Conservation (phyloP, 2,113 vertebrate genomes). For the Tetrao urogallus region DNA sequence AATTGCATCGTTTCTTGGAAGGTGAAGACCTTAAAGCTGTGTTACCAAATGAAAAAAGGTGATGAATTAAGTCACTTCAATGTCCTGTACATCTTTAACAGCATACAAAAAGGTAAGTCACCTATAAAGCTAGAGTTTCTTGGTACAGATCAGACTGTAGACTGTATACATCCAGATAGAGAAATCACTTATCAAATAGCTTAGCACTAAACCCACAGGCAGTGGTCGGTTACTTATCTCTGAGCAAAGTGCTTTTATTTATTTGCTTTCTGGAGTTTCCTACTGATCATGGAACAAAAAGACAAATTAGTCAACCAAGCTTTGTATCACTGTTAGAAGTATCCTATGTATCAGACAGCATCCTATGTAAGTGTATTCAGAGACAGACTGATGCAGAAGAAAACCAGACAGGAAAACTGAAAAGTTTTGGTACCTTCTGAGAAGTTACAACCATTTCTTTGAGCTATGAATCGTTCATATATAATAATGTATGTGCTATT, state of each 20-base stretch:
- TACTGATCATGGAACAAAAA: neutral
- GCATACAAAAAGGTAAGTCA: neutral
- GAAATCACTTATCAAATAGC: neutral
- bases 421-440: neutral
- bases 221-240: neutral
- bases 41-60: constrained; percentile 38
- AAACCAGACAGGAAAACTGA: neutral
- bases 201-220: neutral
- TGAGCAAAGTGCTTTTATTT: neutral
- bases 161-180: neutral
- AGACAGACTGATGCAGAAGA: neutral
- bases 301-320: neutral
- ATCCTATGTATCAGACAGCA: neutral
- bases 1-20: constrained; percentile 91
- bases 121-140: neutral
- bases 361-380: neutral
- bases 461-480: neutral
- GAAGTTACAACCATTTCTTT: accelerated
- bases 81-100: neutral
- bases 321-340: neutral
- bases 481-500: neutral
- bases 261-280: neutral
- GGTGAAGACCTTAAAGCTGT: constrained; percentile 92
- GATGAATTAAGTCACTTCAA: neutral
- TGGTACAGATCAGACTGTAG: neutral